These are phyloP conservation scores for Meloidogyne hapla DNA, from an alignment of 1,140 invertebrate genomes.

Conservation along the genomic window DNA sequence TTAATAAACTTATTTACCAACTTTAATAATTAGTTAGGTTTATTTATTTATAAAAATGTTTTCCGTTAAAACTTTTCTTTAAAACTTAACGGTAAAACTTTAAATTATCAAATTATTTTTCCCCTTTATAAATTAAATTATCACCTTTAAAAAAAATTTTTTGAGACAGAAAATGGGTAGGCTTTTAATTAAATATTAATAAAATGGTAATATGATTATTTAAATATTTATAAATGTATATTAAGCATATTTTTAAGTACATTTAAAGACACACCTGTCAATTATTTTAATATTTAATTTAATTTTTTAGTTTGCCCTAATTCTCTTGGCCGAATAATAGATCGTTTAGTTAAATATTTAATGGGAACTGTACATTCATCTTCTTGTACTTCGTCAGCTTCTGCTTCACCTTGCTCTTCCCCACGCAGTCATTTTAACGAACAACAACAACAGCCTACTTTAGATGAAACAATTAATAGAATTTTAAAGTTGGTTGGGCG, in stretches of 20 bases:
- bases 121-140: not conserved
- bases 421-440: not conserved
- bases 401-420: constrained; percentile 21
- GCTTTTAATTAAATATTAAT: not conserved
- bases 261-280: not conserved
- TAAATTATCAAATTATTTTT: not conserved
- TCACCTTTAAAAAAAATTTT: not conserved
- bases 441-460: constrained; percentile 3
- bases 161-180: not conserved
- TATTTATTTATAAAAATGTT: no score
- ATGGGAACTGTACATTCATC: constrained; percentile 28
- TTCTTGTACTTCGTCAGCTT: constrained; percentile 18
- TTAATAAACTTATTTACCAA: not conserved
- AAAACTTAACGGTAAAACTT: no score
- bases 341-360: constrained; percentile 4
- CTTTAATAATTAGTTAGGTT: no score
- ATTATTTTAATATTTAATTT: not conserved
- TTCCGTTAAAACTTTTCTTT: no score
- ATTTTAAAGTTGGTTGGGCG: constrained; percentile 16
- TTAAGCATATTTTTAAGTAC: no score
- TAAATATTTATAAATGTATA: not conserved
- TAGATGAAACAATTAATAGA: constrained; percentile 19
- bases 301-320: constrained; percentile 9
- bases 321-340: constrained; percentile 6
- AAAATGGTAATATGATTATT: not conserved